Evolutionary conservation across 2,797 vertebrate species (phyloP).

Genomic region (Jordanella pulchra): DNA sequence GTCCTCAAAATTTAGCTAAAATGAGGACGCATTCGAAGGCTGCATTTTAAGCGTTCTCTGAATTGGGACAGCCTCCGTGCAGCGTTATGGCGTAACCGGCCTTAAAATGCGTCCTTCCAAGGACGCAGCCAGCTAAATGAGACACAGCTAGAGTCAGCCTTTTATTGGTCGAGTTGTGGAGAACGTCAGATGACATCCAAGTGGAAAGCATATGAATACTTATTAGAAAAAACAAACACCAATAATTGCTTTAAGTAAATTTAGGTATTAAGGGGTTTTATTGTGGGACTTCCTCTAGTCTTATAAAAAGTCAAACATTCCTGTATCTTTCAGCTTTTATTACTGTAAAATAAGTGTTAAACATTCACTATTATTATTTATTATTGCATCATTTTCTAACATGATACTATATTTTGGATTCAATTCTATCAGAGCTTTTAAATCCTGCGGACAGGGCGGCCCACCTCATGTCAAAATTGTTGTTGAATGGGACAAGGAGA

Average conservation of each 20-base stretch:
- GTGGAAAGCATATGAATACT: not conserved
- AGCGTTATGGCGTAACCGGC: too few relatives aligned
- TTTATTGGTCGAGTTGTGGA: not conserved
- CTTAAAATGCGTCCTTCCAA: too few relatives aligned
- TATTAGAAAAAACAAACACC: not conserved
- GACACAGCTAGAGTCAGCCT: not conserved
- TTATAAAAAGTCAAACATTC: not conserved
- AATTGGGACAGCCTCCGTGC: too few relatives aligned
- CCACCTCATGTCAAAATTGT: constrained; percentile 96
- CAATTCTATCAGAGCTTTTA: constrained; percentile 84
- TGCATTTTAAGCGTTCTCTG: too few relatives aligned
- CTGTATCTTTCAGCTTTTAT: not conserved
- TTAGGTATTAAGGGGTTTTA: not conserved
- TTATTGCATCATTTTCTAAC: not conserved
- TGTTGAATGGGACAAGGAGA: constrained; percentile 99
- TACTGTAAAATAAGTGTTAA: not conserved
- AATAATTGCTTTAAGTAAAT: not conserved
- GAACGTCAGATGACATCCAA: not conserved
- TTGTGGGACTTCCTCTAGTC: not conserved
- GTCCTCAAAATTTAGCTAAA: too few relatives aligned
- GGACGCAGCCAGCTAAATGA: too few relatives aligned
- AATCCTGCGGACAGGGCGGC: constrained; percentile 93
- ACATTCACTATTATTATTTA: not conserved
- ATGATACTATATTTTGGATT: constrained; percentile 7
- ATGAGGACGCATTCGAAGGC: too few relatives aligned